Percentiles rank a stretch among this genome's conserved stretches.
Evolutionary conservation across 2,888 invertebrate species (phyloP).

Genomic region (Arctia plantaginis): DNA sequence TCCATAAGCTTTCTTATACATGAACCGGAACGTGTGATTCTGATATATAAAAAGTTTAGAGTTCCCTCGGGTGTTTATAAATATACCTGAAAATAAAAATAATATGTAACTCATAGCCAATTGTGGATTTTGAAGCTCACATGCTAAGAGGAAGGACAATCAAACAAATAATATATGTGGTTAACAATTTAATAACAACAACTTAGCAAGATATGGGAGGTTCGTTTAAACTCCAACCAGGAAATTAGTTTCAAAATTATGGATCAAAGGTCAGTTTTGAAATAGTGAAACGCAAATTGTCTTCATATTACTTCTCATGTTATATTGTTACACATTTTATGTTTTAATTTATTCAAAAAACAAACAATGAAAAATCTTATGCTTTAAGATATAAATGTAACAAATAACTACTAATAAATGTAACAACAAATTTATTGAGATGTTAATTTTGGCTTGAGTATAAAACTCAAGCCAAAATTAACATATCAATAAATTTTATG

Average conservation of each 20-base stretch:
- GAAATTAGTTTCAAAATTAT: constrained; percentile 6
- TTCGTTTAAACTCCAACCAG: neutral
- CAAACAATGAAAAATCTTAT: neutral
- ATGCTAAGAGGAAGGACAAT: constrained; percentile 59
- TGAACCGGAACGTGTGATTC: constrained; percentile 83
- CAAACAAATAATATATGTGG: constrained; percentile 45
- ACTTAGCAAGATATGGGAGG: neutral
- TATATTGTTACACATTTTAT: neutral
- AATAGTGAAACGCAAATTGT: neutral
- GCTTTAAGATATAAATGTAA: neutral
- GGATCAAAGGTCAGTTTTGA: neutral
- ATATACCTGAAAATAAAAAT: constrained; percentile 77
- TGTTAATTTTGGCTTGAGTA: too few species aligned
- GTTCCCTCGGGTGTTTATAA: constrained; percentile 83
- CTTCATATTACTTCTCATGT: neutral
- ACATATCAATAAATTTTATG: too few species aligned
- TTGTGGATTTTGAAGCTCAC: constrained; percentile 21
- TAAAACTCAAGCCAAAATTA: too few species aligned
- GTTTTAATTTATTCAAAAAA: neutral
- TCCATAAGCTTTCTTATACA: constrained; percentile 85
- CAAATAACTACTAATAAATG: too few species aligned
- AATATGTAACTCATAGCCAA: constrained; percentile 41
- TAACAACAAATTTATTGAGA: too few species aligned
- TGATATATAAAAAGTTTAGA: constrained; percentile 83
- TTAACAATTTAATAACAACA: constrained; percentile 35